These are phyloP conservation scores for Trypoxylus dichotomus DNA, from an alignment of 1,140 invertebrate species.

Conservation along the genomic window DNA sequence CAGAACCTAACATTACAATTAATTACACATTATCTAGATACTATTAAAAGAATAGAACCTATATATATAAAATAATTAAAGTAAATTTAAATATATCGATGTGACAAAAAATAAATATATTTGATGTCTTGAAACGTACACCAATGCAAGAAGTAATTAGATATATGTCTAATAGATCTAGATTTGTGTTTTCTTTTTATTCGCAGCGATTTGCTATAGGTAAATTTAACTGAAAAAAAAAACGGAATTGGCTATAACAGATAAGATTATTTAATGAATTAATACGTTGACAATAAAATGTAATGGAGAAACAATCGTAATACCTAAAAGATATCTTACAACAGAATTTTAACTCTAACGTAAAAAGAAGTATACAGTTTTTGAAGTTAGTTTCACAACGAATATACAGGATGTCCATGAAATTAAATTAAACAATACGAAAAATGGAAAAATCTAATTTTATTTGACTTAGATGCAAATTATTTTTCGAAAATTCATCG, in stretches of 20 bases:
- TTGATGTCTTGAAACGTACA: constrained; percentile 40
- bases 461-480: no score
- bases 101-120: constrained; percentile 15
- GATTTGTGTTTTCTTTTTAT: neutral
- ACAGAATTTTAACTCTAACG: no score
- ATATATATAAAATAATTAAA: neutral
- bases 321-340: no score
- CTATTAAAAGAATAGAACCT: neutral
- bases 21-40: neutral
- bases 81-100: constrained; percentile 3
- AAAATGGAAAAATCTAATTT: no score
- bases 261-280: neutral
- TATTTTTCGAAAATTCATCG: no score
- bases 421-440: no score
- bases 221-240: neutral
- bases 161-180: neutral
- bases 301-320: neutral
- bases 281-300: neutral
- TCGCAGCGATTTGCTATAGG: neutral
- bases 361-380: no score
- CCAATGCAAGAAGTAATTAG: constrained; percentile 36
- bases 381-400: no score
- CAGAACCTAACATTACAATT: neutral
- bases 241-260: no score
- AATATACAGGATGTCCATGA: no score